Evolutionary conservation across 2,888 invertebrate genomes (phyloP).

Genomic region (Archaeoteleia sp.): DNA sequence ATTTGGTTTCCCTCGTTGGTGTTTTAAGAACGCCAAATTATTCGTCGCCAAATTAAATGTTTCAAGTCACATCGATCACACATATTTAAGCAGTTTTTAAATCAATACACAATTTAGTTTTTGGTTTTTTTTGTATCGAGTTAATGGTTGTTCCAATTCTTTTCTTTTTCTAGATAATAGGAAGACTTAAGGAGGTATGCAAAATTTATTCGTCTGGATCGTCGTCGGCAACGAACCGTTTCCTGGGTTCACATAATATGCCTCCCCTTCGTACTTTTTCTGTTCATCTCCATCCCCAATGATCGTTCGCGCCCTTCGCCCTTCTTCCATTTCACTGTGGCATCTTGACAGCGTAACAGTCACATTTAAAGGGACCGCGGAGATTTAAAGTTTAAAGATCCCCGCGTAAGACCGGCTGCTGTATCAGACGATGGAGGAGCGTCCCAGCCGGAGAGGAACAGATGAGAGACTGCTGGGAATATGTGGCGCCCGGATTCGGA

Average conservation of each 20-base stretch:
- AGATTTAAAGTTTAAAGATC: constrained; percentile 68
- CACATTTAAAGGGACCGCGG: constrained; percentile 45
- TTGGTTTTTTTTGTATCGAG: too few relatives aligned
- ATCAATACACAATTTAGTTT: too few relatives aligned
- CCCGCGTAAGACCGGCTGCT: constrained; percentile 29
- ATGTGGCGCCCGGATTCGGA: background rate
- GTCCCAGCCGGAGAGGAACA: too few relatives aligned
- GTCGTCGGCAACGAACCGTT: constrained; percentile 23
- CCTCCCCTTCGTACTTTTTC: constrained; percentile 26
- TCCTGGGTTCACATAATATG: constrained; percentile 23
- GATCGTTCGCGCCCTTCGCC: constrained; percentile 39
- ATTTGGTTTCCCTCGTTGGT: too few relatives aligned
- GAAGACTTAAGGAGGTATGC: too few relatives aligned
- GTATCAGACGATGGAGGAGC: constrained; percentile 1
- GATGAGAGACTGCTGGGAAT: constrained; percentile 16
- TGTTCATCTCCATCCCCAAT: constrained; percentile 24
- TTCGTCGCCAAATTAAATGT: too few relatives aligned
- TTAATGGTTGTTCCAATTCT: too few relatives aligned
- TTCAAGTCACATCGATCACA: too few relatives aligned
- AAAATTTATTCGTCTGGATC: too few relatives aligned
- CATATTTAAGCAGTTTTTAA: too few relatives aligned
- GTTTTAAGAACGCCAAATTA: too few relatives aligned
- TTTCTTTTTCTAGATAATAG: too few relatives aligned
- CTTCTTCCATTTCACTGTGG: constrained; percentile 21
- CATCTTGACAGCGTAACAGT: constrained; percentile 39